Conservation (phyloP, 2,797 vertebrate genomes). For the Syngnathus acus region DNA sequence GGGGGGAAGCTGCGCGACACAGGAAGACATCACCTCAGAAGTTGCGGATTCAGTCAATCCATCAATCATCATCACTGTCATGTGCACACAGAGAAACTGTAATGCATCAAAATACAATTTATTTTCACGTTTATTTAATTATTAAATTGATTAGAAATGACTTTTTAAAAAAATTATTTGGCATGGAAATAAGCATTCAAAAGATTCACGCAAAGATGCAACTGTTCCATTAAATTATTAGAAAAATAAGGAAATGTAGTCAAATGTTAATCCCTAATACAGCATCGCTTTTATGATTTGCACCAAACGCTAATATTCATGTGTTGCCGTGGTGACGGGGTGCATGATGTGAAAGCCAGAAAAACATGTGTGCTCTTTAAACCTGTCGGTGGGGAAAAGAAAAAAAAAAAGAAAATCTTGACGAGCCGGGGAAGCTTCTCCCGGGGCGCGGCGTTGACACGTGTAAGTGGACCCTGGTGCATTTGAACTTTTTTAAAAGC, state of each 20-base stretch:
- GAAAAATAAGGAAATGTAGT: background rate
- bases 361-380: slow-evolving; percentile 39
- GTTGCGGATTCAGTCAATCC: slow-evolving; percentile 52
- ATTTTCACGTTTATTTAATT: background rate
- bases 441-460: slow-evolving; percentile 54
- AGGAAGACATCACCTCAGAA: slow-evolving; percentile 42
- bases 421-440: slow-evolving; percentile 60
- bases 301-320: background rate
- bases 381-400: slow-evolving; percentile 38
- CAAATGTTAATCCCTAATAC: background rate
- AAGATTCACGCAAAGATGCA: too few species aligned
- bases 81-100: background rate
- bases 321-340: slow-evolving; percentile 7
- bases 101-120: too few species aligned
- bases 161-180: background rate
- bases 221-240: too few species aligned
- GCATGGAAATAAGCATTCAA: background rate
- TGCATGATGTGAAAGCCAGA: slow-evolving; percentile 67
- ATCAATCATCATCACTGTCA: slow-evolving; percentile 40
- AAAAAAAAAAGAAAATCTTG: slow-evolving; percentile 42
- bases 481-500: slow-evolving; percentile 79
- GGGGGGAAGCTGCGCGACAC: slow-evolving; percentile 41
- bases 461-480: slow-evolving; percentile 70
- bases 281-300: background rate
- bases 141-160: background rate